Evolutionary conservation across 2,888 invertebrate species (phyloP), one percentile per base, ranked within the genome.

Genomic region (Luffia ferchaultella): DNA sequence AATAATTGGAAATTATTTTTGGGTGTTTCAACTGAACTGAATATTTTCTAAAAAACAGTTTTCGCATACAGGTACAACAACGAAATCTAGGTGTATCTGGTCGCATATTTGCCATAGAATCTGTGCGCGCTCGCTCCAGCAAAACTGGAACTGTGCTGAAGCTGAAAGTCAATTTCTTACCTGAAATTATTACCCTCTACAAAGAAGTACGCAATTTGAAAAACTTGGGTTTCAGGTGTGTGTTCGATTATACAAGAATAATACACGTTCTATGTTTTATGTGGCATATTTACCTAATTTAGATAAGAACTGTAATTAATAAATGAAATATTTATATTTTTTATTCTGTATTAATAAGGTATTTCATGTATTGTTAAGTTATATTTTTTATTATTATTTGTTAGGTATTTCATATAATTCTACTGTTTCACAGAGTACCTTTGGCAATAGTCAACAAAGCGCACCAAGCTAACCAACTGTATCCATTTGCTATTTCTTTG

Each of bases 381-480:
- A 44, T 15, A 49, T 47, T 5, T 2, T 18, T 48, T 2, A 48
- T n/a, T 16, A n/a, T 20, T 19, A 43, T n/a, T 19, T 46, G 17
- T 46, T n/a, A 12, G 30, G 30, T 12, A 30, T 12, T 30, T 30
- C 30, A 30, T 30, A 30, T 7, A 12, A 30, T 7, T 30, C 12
- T 30, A 30, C 30, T 30, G 12, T n/a, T 46, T 57, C 60, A 45
- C 75, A 91, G 99, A 59, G 97, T 99, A 40, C 99, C 98, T 1
- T 77, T 99, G 63, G 95, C 97, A 0, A 98, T 99, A 58, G 97
- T 99, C 20, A 99, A 99, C 82, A 98, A 98, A 73, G 98, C 99
- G 2, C 98, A 99, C 77, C 97, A 97, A 73, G 98, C 98, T 1
- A 98, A 98, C 75, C 97, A 97, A 70, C 89, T 98, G 15, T 99